Percentiles rank a stretch among this genome's conserved stretches.
phyloP scores from a whole-genome alignment of 30 jellyfish, hydroid and myxozoan genomes.

The Chrysaora quinquecirrha region DNA sequence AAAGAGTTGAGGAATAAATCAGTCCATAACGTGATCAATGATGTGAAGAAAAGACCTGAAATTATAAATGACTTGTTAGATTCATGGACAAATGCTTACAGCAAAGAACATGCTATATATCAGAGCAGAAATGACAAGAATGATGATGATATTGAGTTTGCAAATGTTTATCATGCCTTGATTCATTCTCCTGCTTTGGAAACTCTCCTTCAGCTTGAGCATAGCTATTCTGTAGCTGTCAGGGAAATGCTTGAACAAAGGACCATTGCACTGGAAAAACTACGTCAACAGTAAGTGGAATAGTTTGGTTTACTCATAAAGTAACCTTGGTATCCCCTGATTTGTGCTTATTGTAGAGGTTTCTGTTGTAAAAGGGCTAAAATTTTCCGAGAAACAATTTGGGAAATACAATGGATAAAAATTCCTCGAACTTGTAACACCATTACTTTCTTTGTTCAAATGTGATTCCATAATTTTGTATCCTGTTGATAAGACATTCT shows the following conservation, averaged over 20 bases:
- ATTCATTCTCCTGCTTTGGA: conserved; percentile 98
- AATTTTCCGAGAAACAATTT: too few relatives aligned
- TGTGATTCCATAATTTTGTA: too few relatives aligned
- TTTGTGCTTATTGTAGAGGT: too few relatives aligned
- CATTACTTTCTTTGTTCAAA: too few relatives aligned
- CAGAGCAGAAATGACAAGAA: conserved; percentile 45
- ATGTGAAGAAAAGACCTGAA: conserved; percentile 32
- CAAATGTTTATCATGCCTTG: conserved; percentile 83
- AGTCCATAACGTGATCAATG: conserved; percentile 1
- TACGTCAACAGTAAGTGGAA: conserved; percentile 78
- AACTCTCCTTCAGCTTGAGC: conserved; percentile 82
- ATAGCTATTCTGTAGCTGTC: conserved; percentile 83
- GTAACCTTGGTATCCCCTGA: too few relatives aligned
- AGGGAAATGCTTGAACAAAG: conserved; percentile 72
- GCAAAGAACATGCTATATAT: conserved; percentile 48
- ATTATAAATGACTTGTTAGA: conserved; percentile 15
- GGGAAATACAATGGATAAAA: too few relatives aligned
- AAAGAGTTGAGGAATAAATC: conserved; percentile 52
- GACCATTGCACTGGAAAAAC: conserved; percentile 58
- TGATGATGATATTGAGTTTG: conserved; percentile 69
- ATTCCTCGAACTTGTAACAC: too few relatives aligned
- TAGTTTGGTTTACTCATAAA: too few relatives aligned
- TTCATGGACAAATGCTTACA: conserved; percentile 71
- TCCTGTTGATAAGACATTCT: too few relatives aligned
- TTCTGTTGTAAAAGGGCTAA: too few relatives aligned